These are phyloP conservation scores for Neotragus moschatus DNA, from an alignment of 2,113 vertebrate species.

Conservation along the genomic window DNA sequence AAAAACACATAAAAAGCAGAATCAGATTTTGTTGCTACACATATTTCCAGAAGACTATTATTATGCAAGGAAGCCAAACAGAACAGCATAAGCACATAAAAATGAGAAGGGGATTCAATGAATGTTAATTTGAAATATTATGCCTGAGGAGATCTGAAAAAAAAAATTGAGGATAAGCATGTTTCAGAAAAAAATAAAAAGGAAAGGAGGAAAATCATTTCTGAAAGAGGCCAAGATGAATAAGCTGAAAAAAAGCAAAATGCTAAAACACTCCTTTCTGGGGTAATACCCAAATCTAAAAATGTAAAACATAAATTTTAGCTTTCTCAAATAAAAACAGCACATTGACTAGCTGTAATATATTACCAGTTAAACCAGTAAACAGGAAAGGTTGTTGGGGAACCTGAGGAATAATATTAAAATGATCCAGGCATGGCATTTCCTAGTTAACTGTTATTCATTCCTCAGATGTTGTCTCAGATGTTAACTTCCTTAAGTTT, in stretches of 20 bases:
- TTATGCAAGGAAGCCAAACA: neutral
- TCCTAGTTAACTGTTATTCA: neutral
- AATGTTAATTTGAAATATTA: neutral
- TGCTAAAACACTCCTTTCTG: neutral
- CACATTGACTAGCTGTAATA: neutral
- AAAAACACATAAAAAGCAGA: constrained; percentile 16
- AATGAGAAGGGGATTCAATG: neutral
- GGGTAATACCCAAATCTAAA: neutral
- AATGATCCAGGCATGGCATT: neutral
- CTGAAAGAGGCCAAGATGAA: neutral
- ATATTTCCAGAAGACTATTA: neutral
- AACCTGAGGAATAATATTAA: neutral
- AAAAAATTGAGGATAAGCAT: neutral
- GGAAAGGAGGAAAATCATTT: neutral
- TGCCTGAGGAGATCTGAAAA: neutral
- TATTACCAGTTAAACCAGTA: neutral
- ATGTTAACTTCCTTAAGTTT: neutral
- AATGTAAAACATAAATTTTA: neutral
- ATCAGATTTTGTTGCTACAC: neutral
- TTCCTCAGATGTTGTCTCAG: neutral
- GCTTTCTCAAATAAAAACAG: neutral
- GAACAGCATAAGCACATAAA: neutral
- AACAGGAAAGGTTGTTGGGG: neutral
- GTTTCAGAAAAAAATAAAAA: neutral
- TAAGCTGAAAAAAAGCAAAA: neutral